Evolutionary conservation across 2,797 vertebrate species (phyloP), one percentile per base, ranked within the genome.

Genomic region (Sphenopsis melanotis): DNA sequence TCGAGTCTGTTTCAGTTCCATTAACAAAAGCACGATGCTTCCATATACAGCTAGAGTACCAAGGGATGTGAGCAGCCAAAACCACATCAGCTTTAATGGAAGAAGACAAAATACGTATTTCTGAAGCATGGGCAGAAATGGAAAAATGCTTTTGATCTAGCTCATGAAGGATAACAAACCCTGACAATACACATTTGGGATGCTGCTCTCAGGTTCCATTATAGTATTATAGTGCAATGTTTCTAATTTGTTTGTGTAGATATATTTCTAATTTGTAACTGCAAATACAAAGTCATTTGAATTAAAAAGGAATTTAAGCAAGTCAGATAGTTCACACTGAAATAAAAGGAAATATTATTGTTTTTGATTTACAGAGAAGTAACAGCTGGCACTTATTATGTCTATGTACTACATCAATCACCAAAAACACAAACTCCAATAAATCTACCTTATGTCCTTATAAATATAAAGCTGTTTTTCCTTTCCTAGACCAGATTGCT

Each of bases 351-450:
- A 86, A 81, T 87, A 85, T 64, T 88, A 89, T 61, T 93, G 70
- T 60, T 93, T 78, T 63, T 95, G 89, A 95, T 89, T 95, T 89
- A 95, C 16, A 3, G 21, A 44, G 44, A 50, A 80, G 30, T 74
- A 95, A 91, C 96, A 97, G 91, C 91, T 96, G 93, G 94, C 47
- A 69, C 30, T 78, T 94, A 83, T 89, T 97, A 96, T 81, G 79
- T 79, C 87, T 86, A n/a, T 91, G 91, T 87, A 81, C 57, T 61
- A 71, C 79, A 96, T 95, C 89, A 81, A 92, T 95, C 95, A 95
- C 42, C 44, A 83, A 63, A 88, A 93, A 93, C 68, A 90, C 36
- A 72, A 92, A 94, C 63, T 76, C 50, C 24, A 78, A 93, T 87
- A 96, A 95, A 83, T 83, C 92, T 89, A 78, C 91, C 94, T 94